Evolutionary conservation across 2,797 vertebrate species (phyloP), one percentile per base, ranked within the genome.

Genomic region (Sebastes cheni): DNA sequence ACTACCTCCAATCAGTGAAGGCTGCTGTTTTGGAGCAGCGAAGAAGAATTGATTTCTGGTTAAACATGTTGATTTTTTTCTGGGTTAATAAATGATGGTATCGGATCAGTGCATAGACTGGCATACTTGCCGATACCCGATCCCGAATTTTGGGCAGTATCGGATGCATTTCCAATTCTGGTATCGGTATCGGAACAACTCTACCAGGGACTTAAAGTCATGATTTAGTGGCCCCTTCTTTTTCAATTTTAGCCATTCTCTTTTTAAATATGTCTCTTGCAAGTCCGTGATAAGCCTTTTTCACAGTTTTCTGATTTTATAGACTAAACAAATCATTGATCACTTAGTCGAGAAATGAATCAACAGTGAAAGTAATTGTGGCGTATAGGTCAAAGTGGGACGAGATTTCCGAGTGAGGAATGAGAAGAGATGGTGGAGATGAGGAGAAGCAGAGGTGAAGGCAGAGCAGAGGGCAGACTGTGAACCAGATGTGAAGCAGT

Each of bases 401-500:
- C 10, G 9, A 27, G 56, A 67, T 54, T 55, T 64, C 9, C 18
- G 34, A 56, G 75, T 81, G 6, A 36, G 69, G 64, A 71, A 36
- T 46, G 52, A 77, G 77, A 39, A 6, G 72, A 61, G 71, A 39
- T 62, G 67, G 78, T 61, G 7, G 56, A 69, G 81, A 77, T 77
- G 71, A 83, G 79, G 75, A 84, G 77, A 71, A 54, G 78, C 59
- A 55, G 85, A 82, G 82, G 81, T 79, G 66, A 89, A 81, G 72
- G 64, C 75, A 71, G 77, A 71, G 81, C 67, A 36, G 77, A 86
- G 87, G 79, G 72, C 90, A 88, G 91, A 91, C 86, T 90, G 89
- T 72, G 82, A 89, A 89, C 90, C 93, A 95, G 94, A 94, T 94
- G 94, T 93, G 90, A 85, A 75, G 89, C 80, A 72, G 86, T 95